Base-by-base conservation (phyloP, 2,113 vertebrate genomes). In the Perognathus longimembris region DNA sequence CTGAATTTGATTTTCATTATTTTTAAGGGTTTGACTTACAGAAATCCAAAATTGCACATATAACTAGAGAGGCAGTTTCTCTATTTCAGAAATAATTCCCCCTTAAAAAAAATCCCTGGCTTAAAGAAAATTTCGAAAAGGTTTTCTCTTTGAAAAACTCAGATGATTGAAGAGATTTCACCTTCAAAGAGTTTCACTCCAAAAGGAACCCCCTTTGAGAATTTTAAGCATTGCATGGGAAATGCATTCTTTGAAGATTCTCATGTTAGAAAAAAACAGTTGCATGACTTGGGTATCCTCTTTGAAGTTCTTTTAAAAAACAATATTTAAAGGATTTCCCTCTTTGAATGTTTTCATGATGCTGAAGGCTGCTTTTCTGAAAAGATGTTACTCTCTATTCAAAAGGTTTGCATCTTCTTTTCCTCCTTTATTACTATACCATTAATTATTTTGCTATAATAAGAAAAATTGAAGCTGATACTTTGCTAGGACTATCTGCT, bases 211-310 rank as follows among this genome's bases (percentile, higher is more conserved):
- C 92, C 89, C 91, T 98, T 97, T 98, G 97, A 97, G 97, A 96
- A 96, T 97, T 96, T 97, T 92, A 95, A 95, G 93, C 88, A 96
- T 87, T 96, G 95, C 95, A 92, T 81, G 95, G 81, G 89, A 96
- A 94, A 92, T 95, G 92, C 84, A 92, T 96, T 81, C 98, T 97
- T 97, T 98, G 98, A 98, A 97, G 95, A 96, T 95, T 94, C 97
- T 95, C 14, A 54, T 96, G 96, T 97, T 95, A 96, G 96, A 54
- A 54, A 54, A 96, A 96, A 96, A 79, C 28, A 97, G 93, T 94
- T 96, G 90, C 84, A 94, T 95, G 97, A 97, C 95, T 97, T 94
- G 95, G 96, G 95, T 97, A 97, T 98, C 97, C 96, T 98, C 94
- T 97, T 97, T 97, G 97, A 97, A 98, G 94, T 81, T 84, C 28